Percentiles rank a stretch among this genome's conserved stretches.
Evolutionary conservation across 2,888 invertebrate species (phyloP).

Genomic region (Macaria notata): DNA sequence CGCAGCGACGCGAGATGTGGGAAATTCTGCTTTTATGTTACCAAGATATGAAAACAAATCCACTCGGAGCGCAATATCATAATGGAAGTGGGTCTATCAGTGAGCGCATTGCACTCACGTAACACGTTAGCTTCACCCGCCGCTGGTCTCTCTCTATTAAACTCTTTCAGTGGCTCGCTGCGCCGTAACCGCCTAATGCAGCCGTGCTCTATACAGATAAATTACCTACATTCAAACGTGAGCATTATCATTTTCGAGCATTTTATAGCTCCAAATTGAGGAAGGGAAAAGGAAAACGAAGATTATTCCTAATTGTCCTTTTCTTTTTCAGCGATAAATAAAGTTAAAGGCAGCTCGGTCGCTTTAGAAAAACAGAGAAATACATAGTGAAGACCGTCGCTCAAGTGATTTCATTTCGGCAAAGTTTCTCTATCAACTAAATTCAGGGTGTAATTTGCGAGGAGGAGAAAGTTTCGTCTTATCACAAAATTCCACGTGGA

Average conservation of each 20-base stretch:
- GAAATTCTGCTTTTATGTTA: constrained; percentile 61
- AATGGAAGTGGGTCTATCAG: constrained; percentile 72
- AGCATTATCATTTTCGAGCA: constrained; percentile 34
- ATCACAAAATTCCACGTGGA: constrained; percentile 79
- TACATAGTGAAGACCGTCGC: constrained; percentile 41
- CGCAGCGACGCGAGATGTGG: constrained; percentile 43
- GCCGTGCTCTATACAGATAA: background rate
- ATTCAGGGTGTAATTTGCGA: constrained; percentile 77
- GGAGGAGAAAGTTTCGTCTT: constrained; percentile 74
- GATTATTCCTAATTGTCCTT: constrained; percentile 17
- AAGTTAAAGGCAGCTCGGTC: constrained; percentile 46
- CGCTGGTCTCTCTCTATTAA: constrained; percentile 57
- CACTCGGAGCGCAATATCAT: constrained; percentile 77
- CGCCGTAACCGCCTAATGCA: constrained; percentile 5
- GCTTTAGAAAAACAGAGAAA: constrained; percentile 63
- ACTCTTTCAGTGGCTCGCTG: constrained; percentile 41
- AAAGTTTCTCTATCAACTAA: constrained; percentile 77
- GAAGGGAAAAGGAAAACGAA: constrained; percentile 10
- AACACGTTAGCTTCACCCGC: constrained; percentile 53
- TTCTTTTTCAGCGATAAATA: constrained; percentile 39
- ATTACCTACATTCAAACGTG: constrained; percentile 34
- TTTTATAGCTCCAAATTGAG: constrained; percentile 1
- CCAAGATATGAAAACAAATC: constrained; percentile 71
- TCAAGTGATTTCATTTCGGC: constrained; percentile 74
- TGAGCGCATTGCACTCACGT: constrained; percentile 59